These are phyloP conservation scores for Garrulus glandarius DNA, from an alignment of 2,797 vertebrate species.

Conservation along the genomic window DNA sequence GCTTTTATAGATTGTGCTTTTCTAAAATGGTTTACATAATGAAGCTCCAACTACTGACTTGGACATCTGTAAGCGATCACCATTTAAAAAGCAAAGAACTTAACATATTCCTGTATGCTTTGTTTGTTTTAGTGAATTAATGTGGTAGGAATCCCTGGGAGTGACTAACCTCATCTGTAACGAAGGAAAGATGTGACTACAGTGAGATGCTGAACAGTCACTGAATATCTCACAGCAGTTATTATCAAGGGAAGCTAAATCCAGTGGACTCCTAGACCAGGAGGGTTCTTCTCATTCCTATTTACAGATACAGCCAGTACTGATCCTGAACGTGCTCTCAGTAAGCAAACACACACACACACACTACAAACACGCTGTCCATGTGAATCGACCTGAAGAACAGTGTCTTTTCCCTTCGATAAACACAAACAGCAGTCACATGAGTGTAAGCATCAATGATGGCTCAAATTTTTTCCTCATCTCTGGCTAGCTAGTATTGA, in stretches of 20 bases:
- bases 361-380: background rate
- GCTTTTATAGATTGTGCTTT: background rate
- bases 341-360: background rate
- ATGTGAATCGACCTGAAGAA: background rate
- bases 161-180: background rate
- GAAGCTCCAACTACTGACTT: background rate
- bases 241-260: background rate
- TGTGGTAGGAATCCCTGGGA: background rate
- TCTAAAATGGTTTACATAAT: background rate
- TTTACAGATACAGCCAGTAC: background rate
- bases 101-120: background rate
- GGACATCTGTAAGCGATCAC: background rate
- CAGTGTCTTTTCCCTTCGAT: background rate
- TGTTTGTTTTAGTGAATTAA: background rate
- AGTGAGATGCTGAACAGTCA: background rate
- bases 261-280: background rate
- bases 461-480: background rate
- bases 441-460: fast-evolving
- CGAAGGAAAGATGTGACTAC: background rate
- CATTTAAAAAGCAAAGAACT: background rate
- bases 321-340: background rate
- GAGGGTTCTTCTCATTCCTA: background rate
- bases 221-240: fast-evolving
- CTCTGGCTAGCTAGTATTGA: background rate
- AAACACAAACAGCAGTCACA: background rate